A percentile compares a stretch with the other conserved stretches of the same genome.
Evolutionary conservation across 2,888 invertebrate species (phyloP).

Genomic region (Thecophora atra): DNA sequence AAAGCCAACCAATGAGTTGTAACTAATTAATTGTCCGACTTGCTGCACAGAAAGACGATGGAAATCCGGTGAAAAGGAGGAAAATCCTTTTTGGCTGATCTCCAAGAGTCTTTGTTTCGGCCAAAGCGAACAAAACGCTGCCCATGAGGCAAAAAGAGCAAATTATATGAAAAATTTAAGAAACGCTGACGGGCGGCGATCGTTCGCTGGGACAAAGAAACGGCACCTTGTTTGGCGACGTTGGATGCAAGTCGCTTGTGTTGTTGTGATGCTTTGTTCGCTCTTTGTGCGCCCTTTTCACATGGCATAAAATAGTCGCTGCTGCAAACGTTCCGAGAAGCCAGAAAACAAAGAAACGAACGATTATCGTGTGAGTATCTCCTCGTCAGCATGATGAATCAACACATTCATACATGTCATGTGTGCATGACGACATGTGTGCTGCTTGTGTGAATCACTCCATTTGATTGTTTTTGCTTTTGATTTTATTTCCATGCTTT

Average conservation of each 20-base stretch:
- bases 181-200: constrained; percentile 17
- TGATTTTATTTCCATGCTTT: constrained; percentile 9
- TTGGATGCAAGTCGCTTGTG: neutral
- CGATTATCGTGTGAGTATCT: too few relatives aligned
- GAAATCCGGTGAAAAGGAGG: neutral
- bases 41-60: constrained; percentile 4
- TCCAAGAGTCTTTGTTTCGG: neutral
- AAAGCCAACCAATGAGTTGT: constrained; percentile 18
- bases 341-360: neutral
- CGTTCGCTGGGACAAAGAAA: neutral
- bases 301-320: neutral
- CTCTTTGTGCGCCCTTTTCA: neutral
- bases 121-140: neutral
- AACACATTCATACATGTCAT: too few relatives aligned
- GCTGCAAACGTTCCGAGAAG: constrained; percentile 24
- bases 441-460: constrained; percentile 26
- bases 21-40: constrained; percentile 30
- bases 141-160: neutral
- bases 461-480: constrained; percentile 15
- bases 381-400: neutral
- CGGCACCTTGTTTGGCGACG: constrained; percentile 7
- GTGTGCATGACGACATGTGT: neutral
- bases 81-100: constrained; percentile 1
- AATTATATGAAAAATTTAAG: constrained; percentile 17
- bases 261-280: neutral